Conservation (phyloP, 1,140 invertebrate species). For the Hormaphis cornu region DNA sequence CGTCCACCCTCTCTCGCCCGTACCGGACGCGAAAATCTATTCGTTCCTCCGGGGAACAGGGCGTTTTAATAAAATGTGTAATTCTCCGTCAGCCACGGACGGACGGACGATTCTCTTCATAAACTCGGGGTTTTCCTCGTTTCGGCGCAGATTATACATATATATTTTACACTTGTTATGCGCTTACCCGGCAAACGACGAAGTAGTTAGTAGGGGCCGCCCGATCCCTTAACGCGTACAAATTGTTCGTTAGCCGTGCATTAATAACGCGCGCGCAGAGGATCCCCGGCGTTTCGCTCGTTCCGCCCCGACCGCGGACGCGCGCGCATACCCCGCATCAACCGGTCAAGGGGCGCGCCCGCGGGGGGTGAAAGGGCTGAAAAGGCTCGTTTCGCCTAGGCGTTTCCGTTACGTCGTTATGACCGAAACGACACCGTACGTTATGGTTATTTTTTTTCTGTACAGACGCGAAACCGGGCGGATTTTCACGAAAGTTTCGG, state of each 20-base stretch:
- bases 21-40: too few relatives aligned
- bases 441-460: too few relatives aligned
- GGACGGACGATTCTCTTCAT: background rate
- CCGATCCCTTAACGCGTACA: conserved; percentile 31
- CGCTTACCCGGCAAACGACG: conserved; percentile 19
- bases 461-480: too few relatives aligned
- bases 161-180: background rate
- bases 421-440: too few relatives aligned
- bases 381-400: too few relatives aligned
- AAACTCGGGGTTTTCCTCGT: conserved; percentile 16
- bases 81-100: background rate
- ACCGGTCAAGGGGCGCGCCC: too few relatives aligned
- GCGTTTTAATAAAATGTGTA: conserved; percentile 32
- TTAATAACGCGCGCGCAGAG: conserved; percentile 30
- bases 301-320: too few relatives aligned
- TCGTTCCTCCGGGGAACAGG: background rate
- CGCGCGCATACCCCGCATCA: too few relatives aligned
- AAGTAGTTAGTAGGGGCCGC: conserved; percentile 7
- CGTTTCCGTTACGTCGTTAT: too few relatives aligned
- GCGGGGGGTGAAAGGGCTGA: too few relatives aligned
- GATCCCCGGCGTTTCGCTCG: too few relatives aligned
- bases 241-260: conserved; percentile 30
- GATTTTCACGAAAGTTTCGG: too few relatives aligned
- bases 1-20: background rate
- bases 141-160: conserved; percentile 19